Evolutionary conservation across 2,888 invertebrate genomes (phyloP), one percentile per base, ranked within the genome.

Genomic region (Tinea pellionella): DNA sequence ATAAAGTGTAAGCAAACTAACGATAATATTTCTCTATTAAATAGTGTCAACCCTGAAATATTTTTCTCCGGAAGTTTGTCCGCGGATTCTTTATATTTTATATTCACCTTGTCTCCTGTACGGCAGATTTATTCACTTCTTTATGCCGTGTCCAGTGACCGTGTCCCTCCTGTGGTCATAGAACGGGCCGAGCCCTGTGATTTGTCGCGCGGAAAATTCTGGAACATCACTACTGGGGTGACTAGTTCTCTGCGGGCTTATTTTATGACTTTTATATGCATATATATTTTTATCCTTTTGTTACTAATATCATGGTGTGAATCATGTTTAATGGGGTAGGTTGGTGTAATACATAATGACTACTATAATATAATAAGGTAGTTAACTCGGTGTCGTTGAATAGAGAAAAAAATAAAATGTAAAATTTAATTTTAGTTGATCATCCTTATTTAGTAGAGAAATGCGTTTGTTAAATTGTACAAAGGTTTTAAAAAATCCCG

Each of bases 121-220:
- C 75, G 72, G 76, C 82, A 86, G 86, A 87, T 87, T 86, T 87
- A 87, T 87, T 85, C 84, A 84, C 78, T 86, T 84, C 86, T 85
- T 85, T 85, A 83, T 81, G 86, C 71, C 80, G 79, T 63, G 77
- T 75, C 80, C 85, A 85, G 76, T 81, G 82, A 81, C 86, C 86
- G 84, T 81, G 75, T 72, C 80, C 70, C 70, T 67, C 64, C 66
- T 68, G 70, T 69, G 68, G 64, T 66, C 69, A 64, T 71, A 73
- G 73, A 68, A 60, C 64, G 77, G 24, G 75, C 70, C 70, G 74
- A 75, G 75, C 72, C 71, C 80, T 83, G 80, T 83, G 85, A 84
- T 83, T 82, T 82, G 82, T 86, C 85, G 82, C 77, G 86, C 84
- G 84, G 80, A 80, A 86, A 86, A 86, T 86, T 82, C 80, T 85